Evolutionary conservation across 2,113 vertebrate genomes (phyloP).

Genomic region (Protomyctophum bolini): DNA sequence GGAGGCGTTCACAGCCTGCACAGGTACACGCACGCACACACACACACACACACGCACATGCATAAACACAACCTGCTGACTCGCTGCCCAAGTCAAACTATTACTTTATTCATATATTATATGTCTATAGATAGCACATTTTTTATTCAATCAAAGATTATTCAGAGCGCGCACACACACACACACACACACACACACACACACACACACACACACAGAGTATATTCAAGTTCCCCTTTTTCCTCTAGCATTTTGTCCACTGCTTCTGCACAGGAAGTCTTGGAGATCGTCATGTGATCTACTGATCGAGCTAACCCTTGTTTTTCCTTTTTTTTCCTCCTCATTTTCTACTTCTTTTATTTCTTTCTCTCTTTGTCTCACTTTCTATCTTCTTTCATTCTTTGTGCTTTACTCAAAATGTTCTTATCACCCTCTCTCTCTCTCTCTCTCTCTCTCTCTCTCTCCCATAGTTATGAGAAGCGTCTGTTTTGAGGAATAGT

Average conservation of each 20-base stretch:
- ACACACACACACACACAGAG: not conserved
- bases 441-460: conserved; percentile 4
- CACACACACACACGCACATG: not conserved
- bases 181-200: conserved; percentile 6
- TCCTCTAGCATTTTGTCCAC: not conserved
- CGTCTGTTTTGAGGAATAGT: conserved; percentile 87
- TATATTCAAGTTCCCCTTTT: conserved; percentile 46
- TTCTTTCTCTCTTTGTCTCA: not conserved
- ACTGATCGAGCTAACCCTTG: conserved; percentile 1
- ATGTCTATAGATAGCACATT: too few species aligned
- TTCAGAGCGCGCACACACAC: too few species aligned
- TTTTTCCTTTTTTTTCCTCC: too few species aligned
- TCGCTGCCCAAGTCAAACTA: too few species aligned
- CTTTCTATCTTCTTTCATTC: not conserved
- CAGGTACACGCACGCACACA: conserved; percentile 81
- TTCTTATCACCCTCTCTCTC: not conserved
- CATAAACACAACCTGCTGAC: not conserved
- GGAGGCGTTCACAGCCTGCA: conserved; percentile 95
- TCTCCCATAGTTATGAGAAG: conserved; percentile 90
- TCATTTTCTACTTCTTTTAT: not conserved
- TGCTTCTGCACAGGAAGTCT: conserved; percentile 30
- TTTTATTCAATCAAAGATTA: too few species aligned
- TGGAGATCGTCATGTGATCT: conserved; percentile 13
- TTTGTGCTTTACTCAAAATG: not conserved
- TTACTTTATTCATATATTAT: too few species aligned